These are phyloP conservation scores for Myoxocephalus aenaeus DNA, from an alignment of 2,797 vertebrate genomes.

Conservation along the genomic window DNA sequence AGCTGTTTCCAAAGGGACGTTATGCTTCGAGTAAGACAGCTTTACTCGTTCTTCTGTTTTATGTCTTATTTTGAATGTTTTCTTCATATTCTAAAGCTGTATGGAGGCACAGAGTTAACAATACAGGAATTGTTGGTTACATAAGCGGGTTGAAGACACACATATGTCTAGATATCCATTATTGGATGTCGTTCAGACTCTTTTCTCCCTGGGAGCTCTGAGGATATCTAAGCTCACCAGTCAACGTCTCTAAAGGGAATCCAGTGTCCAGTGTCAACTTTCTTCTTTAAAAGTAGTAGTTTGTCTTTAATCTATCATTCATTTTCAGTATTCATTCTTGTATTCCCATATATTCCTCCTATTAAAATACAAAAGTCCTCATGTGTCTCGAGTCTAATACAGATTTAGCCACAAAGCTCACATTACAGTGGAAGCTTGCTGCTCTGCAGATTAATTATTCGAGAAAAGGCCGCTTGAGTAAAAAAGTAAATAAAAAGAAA, in stretches of 20 bases:
- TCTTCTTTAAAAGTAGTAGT: not conserved
- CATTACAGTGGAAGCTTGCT: not conserved
- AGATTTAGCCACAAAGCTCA: not conserved
- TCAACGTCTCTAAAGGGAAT: not conserved
- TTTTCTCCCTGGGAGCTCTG: not conserved
- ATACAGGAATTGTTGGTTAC: slow-evolving; percentile 1
- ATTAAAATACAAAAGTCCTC: not conserved
- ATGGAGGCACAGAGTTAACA: not conserved
- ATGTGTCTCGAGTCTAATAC: not conserved
- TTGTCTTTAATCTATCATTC: slow-evolving; percentile 6
- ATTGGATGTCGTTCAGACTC: not conserved
- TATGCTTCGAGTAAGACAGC: slow-evolving; percentile 11
- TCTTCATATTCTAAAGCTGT: not conserved
- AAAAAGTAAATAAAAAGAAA: not conserved
- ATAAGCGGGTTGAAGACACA: not conserved
- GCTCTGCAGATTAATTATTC: not conserved
- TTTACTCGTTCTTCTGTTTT: not conserved
- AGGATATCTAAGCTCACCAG: not conserved
- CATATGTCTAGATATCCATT: not conserved
- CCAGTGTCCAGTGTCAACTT: not conserved
- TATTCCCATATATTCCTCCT: not conserved
- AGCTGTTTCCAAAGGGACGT: slow-evolving; percentile 26
- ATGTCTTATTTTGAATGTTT: not conserved
- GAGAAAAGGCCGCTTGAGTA: not conserved
- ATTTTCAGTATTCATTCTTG: not conserved